Percentiles rank a stretch among this genome's conserved stretches.
Conservation (phyloP, 2,113 vertebrate species). For the Ibidorhyncha struthersii region DNA sequence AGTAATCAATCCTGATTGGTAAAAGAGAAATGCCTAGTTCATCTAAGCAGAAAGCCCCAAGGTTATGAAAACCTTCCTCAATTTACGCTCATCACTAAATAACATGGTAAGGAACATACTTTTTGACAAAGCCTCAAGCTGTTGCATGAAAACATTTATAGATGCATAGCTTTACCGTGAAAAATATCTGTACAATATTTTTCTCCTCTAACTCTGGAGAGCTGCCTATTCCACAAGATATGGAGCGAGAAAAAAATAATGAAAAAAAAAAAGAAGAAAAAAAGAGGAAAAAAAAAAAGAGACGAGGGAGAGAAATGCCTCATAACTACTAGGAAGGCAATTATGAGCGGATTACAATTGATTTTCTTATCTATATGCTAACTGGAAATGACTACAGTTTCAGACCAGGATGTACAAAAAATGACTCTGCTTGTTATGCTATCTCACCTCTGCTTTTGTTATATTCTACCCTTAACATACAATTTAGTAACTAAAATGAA, state of each 20-base stretch:
- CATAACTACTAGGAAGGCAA: not conserved
- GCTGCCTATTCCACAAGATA: not conserved
- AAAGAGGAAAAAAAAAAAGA: not conserved
- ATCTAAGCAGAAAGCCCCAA: conserved; percentile 27
- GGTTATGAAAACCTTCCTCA: not conserved
- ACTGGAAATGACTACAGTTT: conserved; percentile 9
- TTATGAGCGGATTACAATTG: conserved; percentile 22
- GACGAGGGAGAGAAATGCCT: not conserved
- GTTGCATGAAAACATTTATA: not conserved
- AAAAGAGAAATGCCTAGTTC: not conserved
- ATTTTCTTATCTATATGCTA: conserved; percentile 23
- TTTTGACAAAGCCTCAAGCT: conserved; percentile 28
- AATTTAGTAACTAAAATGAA: not conserved
- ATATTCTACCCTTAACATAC: not conserved
- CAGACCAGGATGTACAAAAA: not conserved
- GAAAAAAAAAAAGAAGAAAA: not conserved
- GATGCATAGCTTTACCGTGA: not conserved
- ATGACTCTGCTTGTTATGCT: not conserved
- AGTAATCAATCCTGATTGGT: conserved; percentile 7
- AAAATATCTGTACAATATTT: not conserved
- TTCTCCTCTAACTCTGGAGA: not conserved
- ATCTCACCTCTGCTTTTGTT: not conserved
- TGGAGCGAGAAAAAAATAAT: not conserved
- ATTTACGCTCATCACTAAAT: not conserved
- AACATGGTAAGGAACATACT: not conserved